These are phyloP conservation scores for Caenorhabditis tropicalis DNA, from an alignment of 1,140 invertebrate species.

Conservation along the genomic window DNA sequence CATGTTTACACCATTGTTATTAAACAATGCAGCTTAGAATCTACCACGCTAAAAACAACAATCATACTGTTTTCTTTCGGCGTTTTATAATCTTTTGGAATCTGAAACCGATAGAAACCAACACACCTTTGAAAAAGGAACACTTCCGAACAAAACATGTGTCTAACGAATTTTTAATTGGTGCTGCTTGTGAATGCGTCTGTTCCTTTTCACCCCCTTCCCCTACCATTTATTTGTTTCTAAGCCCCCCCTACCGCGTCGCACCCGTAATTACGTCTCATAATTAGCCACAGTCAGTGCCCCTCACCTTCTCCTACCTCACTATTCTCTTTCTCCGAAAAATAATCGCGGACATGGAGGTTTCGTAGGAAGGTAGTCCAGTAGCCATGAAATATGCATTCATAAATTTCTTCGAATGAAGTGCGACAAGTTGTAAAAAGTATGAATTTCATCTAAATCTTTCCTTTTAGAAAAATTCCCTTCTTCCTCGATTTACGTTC, in stretches of 20 bases:
- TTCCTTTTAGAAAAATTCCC: not conserved
- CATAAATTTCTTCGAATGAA: not conserved
- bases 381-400: slow-evolving; percentile 8
- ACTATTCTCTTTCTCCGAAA: not conserved
- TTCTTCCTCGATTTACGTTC: not conserved
- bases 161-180: slow-evolving; percentile 22
- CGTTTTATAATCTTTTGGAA: not conserved
- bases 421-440: not conserved
- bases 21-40: too few relatives aligned
- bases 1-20: too few relatives aligned
- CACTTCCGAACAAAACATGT: not conserved
- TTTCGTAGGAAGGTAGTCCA: slow-evolving; percentile 1
- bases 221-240: slow-evolving; percentile 39
- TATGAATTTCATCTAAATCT: not conserved
- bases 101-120: slow-evolving; percentile 3
- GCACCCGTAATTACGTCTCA: slow-evolving; percentile 41
- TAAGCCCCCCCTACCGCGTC: slow-evolving; percentile 5
- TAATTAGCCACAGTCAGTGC: slow-evolving; percentile 38
- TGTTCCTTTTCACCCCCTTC: not conserved
- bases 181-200: slow-evolving; percentile 8
- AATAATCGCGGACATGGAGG: slow-evolving; percentile 39
- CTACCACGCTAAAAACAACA: too few relatives aligned
- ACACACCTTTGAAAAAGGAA: too few relatives aligned
- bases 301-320: not conserved
- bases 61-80: too few relatives aligned